Evolutionary conservation across 2,113 vertebrate genomes (phyloP).

Genomic region (Bettongia penicillata): DNA sequence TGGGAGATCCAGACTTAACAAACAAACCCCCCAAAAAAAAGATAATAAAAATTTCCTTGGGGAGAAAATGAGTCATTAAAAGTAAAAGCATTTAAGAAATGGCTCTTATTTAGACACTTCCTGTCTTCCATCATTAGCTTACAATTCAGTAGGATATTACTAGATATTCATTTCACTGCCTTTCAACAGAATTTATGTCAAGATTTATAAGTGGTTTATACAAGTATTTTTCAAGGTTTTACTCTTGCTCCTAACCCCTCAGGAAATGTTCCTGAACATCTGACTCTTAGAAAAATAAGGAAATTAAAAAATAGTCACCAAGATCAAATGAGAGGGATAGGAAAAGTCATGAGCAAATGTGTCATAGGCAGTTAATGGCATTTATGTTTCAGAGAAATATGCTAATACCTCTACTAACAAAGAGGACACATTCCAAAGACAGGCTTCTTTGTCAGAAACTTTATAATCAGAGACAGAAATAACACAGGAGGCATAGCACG

Average conservation of each 20-base stretch:
- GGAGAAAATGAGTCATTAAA: conserved; percentile 75
- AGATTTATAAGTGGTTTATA: conserved; percentile 85
- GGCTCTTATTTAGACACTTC: conserved; percentile 77
- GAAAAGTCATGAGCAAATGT: conserved; percentile 51
- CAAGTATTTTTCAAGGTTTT: conserved; percentile 67
- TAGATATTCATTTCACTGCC: conserved; percentile 83
- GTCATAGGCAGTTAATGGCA: conserved; percentile 45
- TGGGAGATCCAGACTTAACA: neutral
- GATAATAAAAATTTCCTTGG: conserved; percentile 77
- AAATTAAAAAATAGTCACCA: conserved; percentile 55
- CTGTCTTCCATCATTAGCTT: conserved; percentile 77
- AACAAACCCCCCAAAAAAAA: conserved; percentile 17
- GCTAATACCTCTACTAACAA: conserved; percentile 14
- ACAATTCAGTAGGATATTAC: conserved; percentile 79
- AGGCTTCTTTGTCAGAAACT: conserved; percentile 46
- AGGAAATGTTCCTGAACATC: conserved; percentile 64
- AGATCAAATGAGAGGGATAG: conserved; percentile 27
- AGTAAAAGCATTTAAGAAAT: conserved; percentile 76
- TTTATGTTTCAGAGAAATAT: conserved; percentile 9
- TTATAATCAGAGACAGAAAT: conserved; percentile 31
- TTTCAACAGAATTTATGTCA: conserved; percentile 88
- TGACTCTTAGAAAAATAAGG: conserved; percentile 48
- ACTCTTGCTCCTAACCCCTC: conserved; percentile 78
- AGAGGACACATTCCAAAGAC: neutral
- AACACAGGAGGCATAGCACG: neutral